Evolutionary conservation across 2,888 invertebrate genomes (phyloP), one percentile per base, ranked within the genome.

Genomic region (Stenichneumon culpator): DNA sequence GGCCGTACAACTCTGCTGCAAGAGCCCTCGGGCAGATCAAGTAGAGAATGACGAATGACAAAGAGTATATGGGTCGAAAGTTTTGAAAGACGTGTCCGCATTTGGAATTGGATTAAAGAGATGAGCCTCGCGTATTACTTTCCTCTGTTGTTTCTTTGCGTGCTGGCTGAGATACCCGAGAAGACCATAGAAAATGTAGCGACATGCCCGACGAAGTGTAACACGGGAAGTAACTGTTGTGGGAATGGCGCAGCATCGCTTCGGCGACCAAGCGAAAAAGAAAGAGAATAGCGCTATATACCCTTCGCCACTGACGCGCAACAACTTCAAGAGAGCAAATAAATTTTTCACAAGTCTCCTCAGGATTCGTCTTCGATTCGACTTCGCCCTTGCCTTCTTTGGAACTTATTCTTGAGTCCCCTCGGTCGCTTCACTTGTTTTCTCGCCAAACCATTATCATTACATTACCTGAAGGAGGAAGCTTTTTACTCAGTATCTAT

Each of bases 391-490:
- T 47, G 36, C 22, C 44, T 67, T 77, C 11, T 32, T 32, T 22
- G 44, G 32, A 77, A 77, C 70, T 77, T 44, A 22, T 70, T 22
- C 65, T 47, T 60, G 22, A 70, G 50, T 11, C 44, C 52, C 70
- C 16, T n/a, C n/a, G 25, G 50, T 54, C 32, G 36, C 60, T 69
- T 60, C 25, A 68, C 47, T 57, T 25, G 69, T 63, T 83, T 78
- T 83, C 79, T 63, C 69, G 79, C 79, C 74, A 74, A 83, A 52
- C 50, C 60, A 70, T 83, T 79, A 83, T 74, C 79, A 19, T 69
- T 74, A 47, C 22, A 50, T 67, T 36, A 44, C 72, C 54, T 65
- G 44, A 6, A 1, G 44, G 11, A n/a, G 44, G 1, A n/a, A n/a
- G 32, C 11, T 39, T 11, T 36, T 63, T 50, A 74, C 73, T 44